phyloP scores from a whole-genome alignment of 92 coral and sea anemone species.

The Phymanthus crucifer region DNA sequence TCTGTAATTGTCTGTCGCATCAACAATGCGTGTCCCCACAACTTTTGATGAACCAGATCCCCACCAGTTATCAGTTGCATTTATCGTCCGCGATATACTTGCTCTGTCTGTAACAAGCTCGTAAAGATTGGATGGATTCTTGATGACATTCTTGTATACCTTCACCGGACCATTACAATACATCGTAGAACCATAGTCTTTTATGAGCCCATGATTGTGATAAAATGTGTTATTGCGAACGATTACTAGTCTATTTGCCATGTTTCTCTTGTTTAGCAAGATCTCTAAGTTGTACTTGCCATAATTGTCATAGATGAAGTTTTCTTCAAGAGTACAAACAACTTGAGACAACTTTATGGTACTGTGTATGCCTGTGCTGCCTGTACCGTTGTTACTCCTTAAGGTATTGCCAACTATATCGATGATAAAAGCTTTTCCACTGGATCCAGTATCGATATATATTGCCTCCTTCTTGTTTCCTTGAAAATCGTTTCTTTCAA shows the following conservation, averaged over 20 bases:
- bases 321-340: too few species aligned
- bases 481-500: not conserved
- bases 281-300: too few species aligned
- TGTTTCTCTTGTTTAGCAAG: too few species aligned
- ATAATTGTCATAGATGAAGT: too few species aligned
- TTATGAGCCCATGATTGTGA: constrained; percentile 23
- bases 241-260: not conserved
- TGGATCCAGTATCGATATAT: not conserved
- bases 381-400: too few species aligned
- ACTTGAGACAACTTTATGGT: too few species aligned
- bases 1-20: constrained; percentile 27
- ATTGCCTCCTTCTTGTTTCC: not conserved
- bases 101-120: constrained; percentile 35
- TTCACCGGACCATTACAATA: constrained; percentile 29
- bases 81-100: constrained; percentile 12
- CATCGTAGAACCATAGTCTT: constrained; percentile 29
- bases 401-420: too few species aligned
- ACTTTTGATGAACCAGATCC: constrained; percentile 17
- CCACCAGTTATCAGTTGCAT: constrained; percentile 66
- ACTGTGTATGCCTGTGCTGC: too few species aligned
- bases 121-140: constrained; percentile 51
- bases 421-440: not conserved
- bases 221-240: not conserved
- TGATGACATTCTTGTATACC: constrained; percentile 33
- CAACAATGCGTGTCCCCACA: constrained; percentile 39